Percentiles rank a stretch among this genome's conserved stretches.
Conservation (phyloP, 2,888 invertebrate species). For the Eristalis intricaria region DNA sequence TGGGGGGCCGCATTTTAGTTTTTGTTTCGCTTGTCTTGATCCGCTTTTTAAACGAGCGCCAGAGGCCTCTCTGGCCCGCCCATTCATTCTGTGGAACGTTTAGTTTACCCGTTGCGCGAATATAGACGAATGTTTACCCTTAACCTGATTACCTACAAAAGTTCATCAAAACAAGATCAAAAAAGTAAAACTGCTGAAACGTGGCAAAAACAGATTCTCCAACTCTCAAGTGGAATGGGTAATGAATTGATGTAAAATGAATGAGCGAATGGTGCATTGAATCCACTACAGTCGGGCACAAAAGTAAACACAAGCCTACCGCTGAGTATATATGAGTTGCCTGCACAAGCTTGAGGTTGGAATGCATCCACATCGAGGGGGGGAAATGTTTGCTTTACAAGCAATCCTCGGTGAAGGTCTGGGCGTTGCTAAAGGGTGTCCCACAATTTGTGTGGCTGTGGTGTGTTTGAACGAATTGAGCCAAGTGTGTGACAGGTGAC, state of each 20-base stretch:
- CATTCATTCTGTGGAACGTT: constrained; percentile 35
- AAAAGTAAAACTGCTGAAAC: constrained; percentile 21
- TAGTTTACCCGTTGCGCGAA: constrained; percentile 46
- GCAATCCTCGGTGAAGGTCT: too few relatives aligned
- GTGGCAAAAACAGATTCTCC: constrained; percentile 17
- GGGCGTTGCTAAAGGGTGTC: too few relatives aligned
- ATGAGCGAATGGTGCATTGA: constrained; percentile 21
- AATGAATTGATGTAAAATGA: constrained; percentile 61
- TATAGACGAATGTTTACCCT: constrained; percentile 62
- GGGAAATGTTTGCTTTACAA: too few relatives aligned
- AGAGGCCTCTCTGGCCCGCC: too few relatives aligned
- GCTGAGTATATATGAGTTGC: too few relatives aligned
- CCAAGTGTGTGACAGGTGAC: too few relatives aligned
- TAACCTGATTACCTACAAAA: constrained; percentile 71
- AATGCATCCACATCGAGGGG: too few relatives aligned
- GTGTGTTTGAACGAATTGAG: too few relatives aligned
- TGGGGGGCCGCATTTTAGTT: neutral
- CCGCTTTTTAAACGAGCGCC: constrained; percentile 17
- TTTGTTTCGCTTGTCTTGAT: neutral
- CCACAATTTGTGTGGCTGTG: too few relatives aligned
- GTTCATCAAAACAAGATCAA: neutral
- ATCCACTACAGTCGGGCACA: constrained; percentile 32
- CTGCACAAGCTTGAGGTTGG: too few relatives aligned
- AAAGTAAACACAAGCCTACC: constrained; percentile 9
- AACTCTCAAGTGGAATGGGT: constrained; percentile 53